phyloP scores from a whole-genome alignment of 2,888 invertebrate genomes.

The Stenurella melanura region DNA sequence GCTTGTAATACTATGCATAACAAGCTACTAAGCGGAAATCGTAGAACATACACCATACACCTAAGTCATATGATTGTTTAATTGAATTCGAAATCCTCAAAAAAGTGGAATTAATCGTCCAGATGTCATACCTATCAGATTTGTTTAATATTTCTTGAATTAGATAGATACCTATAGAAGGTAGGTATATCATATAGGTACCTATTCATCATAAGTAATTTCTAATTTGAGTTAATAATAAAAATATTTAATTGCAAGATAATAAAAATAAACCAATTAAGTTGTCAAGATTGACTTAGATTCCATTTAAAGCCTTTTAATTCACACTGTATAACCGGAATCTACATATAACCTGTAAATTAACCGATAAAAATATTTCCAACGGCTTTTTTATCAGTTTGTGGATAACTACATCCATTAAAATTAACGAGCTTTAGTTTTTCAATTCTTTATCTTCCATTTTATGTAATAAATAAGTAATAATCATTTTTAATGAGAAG shows the following conservation, averaged over 20 bases:
- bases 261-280: conserved; percentile 2
- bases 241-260: neutral
- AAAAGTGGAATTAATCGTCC: neutral
- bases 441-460: neutral
- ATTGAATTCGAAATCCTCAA: neutral
- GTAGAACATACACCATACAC: neutral
- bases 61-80: neutral
- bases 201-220: neutral
- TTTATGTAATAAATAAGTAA: neutral
- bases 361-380: neutral
- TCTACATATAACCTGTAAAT: neutral
- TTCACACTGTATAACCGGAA: neutral
- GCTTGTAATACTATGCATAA: neutral
- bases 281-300: neutral
- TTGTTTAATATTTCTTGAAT: neutral
- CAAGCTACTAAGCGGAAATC: neutral
- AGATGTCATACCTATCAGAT: no score
- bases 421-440: neutral
- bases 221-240: neutral
- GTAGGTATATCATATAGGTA: no score
- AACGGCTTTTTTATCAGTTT: conserved; percentile 9
- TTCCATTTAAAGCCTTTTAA: neutral
- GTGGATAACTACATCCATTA: neutral
- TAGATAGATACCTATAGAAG: no score
- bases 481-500: neutral